Conservation (phyloP, 2,797 vertebrate species). For the Argentina silus region DNA sequence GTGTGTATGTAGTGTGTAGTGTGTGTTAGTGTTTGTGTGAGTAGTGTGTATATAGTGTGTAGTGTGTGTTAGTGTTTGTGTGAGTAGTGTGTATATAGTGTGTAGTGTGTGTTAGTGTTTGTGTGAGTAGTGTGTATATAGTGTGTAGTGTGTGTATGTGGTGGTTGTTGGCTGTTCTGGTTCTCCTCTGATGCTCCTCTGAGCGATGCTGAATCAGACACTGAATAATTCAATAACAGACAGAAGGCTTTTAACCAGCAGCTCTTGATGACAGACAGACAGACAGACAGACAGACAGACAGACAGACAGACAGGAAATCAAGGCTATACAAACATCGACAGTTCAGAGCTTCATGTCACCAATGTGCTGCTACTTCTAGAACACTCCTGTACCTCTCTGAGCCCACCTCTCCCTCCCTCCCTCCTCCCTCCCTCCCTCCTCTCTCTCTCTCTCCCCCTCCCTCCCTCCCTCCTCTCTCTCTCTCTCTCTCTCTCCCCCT, state of each 20-base stretch:
- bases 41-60: conserved; percentile 37
- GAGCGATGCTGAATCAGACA: conserved; percentile 49
- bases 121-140: conserved; percentile 25
- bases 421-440: background rate
- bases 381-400: conserved; percentile 29
- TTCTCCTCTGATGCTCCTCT: background rate
- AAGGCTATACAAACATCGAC: background rate
- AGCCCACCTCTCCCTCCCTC: background rate
- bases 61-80: too few species aligned
- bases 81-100: too few species aligned
- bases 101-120: conserved; percentile 37
- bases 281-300: conserved; percentile 24
- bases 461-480: background rate
- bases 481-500: background rate
- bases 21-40: conserved; percentile 14
- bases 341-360: background rate
- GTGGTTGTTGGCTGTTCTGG: background rate
- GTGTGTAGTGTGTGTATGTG: background rate
- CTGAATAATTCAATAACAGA: conserved; percentile 58
- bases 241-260: conserved; percentile 59
- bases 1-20: background rate
- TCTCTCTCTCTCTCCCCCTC: background rate
- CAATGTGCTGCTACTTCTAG: conserved; percentile 70
- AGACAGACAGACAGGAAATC: conserved; percentile 9
- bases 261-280: background rate